phyloP scores from a whole-genome alignment of 2,113 vertebrate genomes.

The Rhabdomys dilectus region DNA sequence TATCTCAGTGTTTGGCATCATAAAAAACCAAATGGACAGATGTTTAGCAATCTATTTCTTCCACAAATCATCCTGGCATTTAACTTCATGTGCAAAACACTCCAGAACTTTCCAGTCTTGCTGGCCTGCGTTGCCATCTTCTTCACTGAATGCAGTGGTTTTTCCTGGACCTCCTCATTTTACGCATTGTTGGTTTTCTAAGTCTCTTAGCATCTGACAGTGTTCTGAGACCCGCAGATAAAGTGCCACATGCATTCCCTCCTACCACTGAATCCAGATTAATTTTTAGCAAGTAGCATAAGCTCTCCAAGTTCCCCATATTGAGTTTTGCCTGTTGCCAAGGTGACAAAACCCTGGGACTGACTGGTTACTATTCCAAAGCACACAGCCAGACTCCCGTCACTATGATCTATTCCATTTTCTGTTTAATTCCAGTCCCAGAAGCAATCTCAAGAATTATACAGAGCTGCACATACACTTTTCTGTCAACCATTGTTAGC shows the following conservation, averaged over 20 bases:
- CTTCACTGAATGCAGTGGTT: not conserved
- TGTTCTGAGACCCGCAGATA: conserved; percentile 45
- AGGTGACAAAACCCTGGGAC: conserved; percentile 62
- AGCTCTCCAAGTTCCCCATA: conserved; percentile 40
- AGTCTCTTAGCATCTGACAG: conserved; percentile 56
- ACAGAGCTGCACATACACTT: not conserved
- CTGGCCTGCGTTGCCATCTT: not conserved
- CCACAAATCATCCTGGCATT: conserved; percentile 49
- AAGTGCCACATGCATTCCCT: conserved; percentile 33
- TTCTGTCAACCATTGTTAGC: conserved; percentile 60
- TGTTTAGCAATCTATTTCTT: not conserved
- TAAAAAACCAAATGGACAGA: conserved; percentile 53
- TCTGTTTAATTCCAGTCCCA: conserved; percentile 60
- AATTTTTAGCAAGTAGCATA: conserved; percentile 61
- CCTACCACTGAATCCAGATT: conserved; percentile 55
- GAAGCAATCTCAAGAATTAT: conserved; percentile 66
- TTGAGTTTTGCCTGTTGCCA: conserved; percentile 70
- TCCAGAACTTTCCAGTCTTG: conserved; percentile 15
- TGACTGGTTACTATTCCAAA: conserved; percentile 73
- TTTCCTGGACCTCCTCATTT: not conserved
- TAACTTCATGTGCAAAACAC: conserved; percentile 40
- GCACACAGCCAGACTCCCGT: conserved; percentile 53
- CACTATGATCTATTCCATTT: conserved; percentile 59
- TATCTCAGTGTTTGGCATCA: conserved; percentile 57
- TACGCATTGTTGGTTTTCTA: not conserved